Conservation (phyloP, 2,888 invertebrate species). For the Metallyticus violacea region DNA sequence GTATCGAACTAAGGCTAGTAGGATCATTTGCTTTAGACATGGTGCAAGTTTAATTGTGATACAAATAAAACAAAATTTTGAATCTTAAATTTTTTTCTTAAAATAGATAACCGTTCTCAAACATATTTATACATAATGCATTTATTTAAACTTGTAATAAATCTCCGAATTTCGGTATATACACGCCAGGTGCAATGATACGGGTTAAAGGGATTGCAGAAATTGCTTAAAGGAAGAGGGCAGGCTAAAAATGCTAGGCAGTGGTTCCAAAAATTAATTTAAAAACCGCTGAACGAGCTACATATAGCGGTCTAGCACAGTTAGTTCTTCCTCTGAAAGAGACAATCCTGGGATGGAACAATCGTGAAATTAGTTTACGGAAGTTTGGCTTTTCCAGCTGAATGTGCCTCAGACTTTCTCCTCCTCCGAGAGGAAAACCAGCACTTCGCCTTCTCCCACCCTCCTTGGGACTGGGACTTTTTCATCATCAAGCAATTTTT, state of each 20-base stretch:
- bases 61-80: no score
- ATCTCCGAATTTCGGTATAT: no score
- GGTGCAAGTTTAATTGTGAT: no score
- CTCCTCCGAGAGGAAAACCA: background rate
- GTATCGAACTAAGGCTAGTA: no score
- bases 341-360: background rate
- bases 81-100: no score
- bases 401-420: background rate
- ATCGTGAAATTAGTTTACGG: constrained; percentile 2
- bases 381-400: background rate
- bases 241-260: background rate
- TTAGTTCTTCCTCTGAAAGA: background rate
- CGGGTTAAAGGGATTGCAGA: no score
- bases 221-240: background rate
- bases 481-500: background rate
- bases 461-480: background rate
- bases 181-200: no score
- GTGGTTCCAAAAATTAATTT: background rate
- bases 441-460: background rate
- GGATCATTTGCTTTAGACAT: no score
- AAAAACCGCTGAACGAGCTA: background rate
- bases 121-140: no score
- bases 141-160: no score
- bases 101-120: no score
- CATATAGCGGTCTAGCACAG: background rate